These are phyloP conservation scores for Cossypha polioptera DNA, from an alignment of 2,797 vertebrate species.

Conservation along the genomic window DNA sequence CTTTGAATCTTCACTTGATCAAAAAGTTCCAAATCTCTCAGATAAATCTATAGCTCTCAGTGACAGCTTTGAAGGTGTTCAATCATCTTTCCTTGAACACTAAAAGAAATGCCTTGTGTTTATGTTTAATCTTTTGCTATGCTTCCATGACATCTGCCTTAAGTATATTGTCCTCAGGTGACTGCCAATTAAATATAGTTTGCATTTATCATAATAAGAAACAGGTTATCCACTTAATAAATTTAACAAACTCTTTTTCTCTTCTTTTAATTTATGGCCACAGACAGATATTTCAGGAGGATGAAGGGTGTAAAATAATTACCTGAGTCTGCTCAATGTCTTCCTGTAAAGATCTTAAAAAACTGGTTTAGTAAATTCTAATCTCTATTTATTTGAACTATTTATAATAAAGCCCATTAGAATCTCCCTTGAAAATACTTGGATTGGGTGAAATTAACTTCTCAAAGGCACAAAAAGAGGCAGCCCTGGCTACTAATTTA, in stretches of 20 bases:
- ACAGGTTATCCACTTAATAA: background rate
- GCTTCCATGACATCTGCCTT: background rate
- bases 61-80: constrained; percentile 15
- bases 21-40: constrained; percentile 57
- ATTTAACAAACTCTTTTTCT: background rate
- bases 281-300: background rate
- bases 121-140: background rate
- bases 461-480: background rate
- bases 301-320: background rate
- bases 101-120: constrained; percentile 15
- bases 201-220: constrained; percentile 11
- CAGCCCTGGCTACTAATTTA: background rate
- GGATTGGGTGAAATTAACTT: background rate
- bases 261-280: background rate
- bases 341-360: background rate
- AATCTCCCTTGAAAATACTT: background rate
- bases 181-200: constrained; percentile 25
- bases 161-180: background rate
- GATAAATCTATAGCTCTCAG: constrained; percentile 12
- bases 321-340: background rate
- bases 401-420: background rate
- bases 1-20: constrained; percentile 66
- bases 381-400: background rate
- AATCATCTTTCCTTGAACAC: constrained; percentile 17
- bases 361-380: background rate